A percentile compares a stretch with the other conserved stretches of the same genome.
Conservation (phyloP, 2,113 vertebrate genomes). For the Suricata suricatta region DNA sequence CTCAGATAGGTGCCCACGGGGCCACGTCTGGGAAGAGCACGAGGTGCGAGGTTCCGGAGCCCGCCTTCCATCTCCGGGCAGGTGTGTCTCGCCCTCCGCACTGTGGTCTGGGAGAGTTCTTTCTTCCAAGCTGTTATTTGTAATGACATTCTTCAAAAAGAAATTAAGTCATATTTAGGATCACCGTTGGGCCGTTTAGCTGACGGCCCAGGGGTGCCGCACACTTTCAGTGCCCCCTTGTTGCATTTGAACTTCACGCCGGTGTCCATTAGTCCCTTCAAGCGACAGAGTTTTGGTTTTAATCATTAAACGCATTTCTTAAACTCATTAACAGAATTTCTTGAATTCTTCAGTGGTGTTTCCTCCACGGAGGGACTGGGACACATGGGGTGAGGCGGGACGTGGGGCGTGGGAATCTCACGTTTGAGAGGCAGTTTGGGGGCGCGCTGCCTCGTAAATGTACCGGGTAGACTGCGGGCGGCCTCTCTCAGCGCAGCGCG, state of each 20-base stretch:
- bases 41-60: background rate
- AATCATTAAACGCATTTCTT: background rate
- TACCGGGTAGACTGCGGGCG: background rate
- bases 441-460: background rate
- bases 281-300: background rate
- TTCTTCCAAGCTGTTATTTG: background rate
- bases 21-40: background rate
- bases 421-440: background rate
- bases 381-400: too few species aligned
- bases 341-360: background rate
- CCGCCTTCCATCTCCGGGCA: background rate
- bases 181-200: background rate
- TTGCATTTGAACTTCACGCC: background rate
- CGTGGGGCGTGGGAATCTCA: background rate
- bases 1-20: background rate
- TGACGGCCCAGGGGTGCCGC: accelerated
- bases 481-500: too few species aligned
- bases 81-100: background rate
- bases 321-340: background rate
- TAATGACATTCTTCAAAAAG: background rate
- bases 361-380: background rate
- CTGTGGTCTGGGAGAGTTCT: background rate
- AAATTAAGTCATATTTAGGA: too few species aligned
- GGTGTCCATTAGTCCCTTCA: background rate
- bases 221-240: background rate